Evolutionary conservation across 1,140 invertebrate species (phyloP), one percentile per base, ranked within the genome.

Genomic region (Bombus vancouverensis): DNA sequence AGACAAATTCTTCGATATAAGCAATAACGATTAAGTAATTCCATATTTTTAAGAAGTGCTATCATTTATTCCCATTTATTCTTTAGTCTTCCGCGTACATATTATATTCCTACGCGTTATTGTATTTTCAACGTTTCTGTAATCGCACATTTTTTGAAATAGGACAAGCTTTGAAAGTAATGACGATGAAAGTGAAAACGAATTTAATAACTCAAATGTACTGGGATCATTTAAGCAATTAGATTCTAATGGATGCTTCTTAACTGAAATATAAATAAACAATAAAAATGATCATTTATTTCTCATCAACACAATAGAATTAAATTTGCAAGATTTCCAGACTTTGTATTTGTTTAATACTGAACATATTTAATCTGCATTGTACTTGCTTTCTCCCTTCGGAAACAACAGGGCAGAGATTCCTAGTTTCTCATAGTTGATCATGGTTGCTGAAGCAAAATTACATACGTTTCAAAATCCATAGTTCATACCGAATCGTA

Each of bases 391-490:
- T 18, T 39, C 57, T 22, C 68, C 13, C 32, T 42, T 28, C 62
- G 12, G 25, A 37, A 37, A 57, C 47, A 76, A 37, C 74, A 18
- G 8, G 68, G 4, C 6, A n/a, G 39, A 22, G 39, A n/a, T 44
- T 22, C 28, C 39, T 18, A 73, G 71, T 71, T 74, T 74, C 73
- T 34, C 42, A 22, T 25, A 74, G 73, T 76, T 76, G 32, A 22
- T 47, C 42, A 10, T 32, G 8, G 70, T 42, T 47, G 28, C 72
- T 47, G 8, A 28, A 12, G 25, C 47, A n/a, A 76, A 76, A 25
- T 76, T 75, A 75, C 73, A 37, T 37, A 59, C 44, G 32, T 59
- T 59, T 59, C 47, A 39, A 76, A 76, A 76, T 28, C 34, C 74
- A 57, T 39, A 37, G 37, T 76, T 76, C 47, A 28, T 37, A 76